These are phyloP conservation scores for Eolophus roseicapilla DNA, from an alignment of 2,113 vertebrate species.

Conservation along the genomic window DNA sequence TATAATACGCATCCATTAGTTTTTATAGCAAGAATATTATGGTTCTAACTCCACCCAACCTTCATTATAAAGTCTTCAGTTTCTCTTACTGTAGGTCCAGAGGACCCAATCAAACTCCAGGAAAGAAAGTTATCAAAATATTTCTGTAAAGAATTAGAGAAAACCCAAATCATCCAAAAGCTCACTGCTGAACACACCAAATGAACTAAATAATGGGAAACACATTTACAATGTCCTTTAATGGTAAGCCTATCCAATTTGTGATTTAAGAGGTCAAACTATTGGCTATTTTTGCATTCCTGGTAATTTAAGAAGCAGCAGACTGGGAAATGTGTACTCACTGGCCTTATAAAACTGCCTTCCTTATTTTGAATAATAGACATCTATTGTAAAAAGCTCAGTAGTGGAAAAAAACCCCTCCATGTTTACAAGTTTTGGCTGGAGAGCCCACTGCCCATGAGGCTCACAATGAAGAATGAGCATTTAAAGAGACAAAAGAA, in stretches of 20 bases:
- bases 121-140: conserved; percentile 63
- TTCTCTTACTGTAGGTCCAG: conserved; percentile 3
- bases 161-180: conserved; percentile 59
- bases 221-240: conserved; percentile 78
- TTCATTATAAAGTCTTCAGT: conserved; percentile 33
- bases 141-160: conserved; percentile 54
- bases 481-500: conserved; percentile 21
- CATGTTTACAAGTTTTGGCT: conserved; percentile 10
- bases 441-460: conserved; percentile 33
- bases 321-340: conserved; percentile 65
- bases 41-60: neutral
- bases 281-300: conserved; percentile 79
- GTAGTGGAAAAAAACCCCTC: conserved; percentile 48
- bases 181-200: conserved; percentile 71
- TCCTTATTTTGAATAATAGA: conserved; percentile 72
- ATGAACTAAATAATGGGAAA: conserved; percentile 81
- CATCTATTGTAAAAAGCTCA: conserved; percentile 56
- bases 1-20: neutral
- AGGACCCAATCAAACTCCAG: conserved; percentile 55
- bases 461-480: conserved; percentile 33
- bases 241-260: conserved; percentile 77
- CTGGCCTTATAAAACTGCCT: conserved; percentile 74
- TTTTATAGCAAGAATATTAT: neutral
- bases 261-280: conserved; percentile 80
- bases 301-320: conserved; percentile 77